These are phyloP conservation scores for Parnassius orleans DNA, from an alignment of 2,888 invertebrate species.

Conservation along the genomic window DNA sequence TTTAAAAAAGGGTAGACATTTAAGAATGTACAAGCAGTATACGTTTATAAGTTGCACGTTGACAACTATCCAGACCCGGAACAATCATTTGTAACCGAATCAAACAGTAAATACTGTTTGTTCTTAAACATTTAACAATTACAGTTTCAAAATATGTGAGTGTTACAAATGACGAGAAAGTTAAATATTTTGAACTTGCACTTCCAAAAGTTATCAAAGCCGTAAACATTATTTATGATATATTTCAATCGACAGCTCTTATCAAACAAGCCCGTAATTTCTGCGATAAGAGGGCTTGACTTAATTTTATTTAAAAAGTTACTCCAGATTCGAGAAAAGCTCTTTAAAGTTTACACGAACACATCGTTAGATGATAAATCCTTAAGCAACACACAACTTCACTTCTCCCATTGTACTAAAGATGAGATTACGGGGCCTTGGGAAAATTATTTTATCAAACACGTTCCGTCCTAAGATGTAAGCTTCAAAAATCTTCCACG, in stretches of 20 bases:
- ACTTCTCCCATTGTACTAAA: constrained; percentile 26
- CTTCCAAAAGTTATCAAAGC: no score
- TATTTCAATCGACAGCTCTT: constrained; percentile 14
- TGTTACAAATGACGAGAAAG: no score
- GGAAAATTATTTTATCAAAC: constrained; percentile 43
- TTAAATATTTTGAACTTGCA: no score
- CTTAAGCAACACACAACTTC: constrained; percentile 27
- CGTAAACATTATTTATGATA: not conserved
- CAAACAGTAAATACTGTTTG: no score
- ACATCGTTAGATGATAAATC: constrained; percentile 26
- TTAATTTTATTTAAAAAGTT: constrained; percentile 25
- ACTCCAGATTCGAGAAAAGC: constrained; percentile 17
- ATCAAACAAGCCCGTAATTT: constrained; percentile 11
- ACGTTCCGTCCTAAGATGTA: constrained; percentile 50
- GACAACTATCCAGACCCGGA: no score
- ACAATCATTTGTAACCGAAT: no score
- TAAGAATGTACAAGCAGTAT: no score
- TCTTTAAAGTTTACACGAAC: constrained; percentile 18
- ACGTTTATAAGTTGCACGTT: no score
- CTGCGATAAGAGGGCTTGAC: constrained; percentile 20
- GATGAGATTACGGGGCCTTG: constrained; percentile 26
- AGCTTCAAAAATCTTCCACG: constrained; percentile 71
- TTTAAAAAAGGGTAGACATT: no score
- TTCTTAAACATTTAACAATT: no score
- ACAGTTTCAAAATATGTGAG: no score